These are phyloP conservation scores for Limnephilus auricula DNA, from an alignment of 2,888 invertebrate species.

Conservation along the genomic window DNA sequence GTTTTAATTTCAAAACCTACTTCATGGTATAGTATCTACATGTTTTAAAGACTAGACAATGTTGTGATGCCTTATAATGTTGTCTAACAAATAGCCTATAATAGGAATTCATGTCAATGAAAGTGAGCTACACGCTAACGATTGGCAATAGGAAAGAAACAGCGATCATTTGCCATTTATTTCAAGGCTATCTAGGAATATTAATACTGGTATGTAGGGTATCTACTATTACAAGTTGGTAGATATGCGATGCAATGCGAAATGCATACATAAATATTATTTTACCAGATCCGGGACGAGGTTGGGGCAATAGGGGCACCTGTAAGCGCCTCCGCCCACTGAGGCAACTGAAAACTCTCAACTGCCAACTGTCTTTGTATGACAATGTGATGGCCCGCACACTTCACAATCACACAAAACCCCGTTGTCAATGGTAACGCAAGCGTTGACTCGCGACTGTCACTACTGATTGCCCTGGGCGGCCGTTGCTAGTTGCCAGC, in stretches of 20 bases:
- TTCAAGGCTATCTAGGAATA: slow-evolving; percentile 2
- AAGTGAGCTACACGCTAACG: neutral
- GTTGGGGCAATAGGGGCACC: neutral
- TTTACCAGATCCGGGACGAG: neutral
- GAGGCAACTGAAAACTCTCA: no score
- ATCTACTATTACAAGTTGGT: neutral
- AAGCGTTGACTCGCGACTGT: no score
- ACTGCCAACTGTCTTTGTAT: no score
- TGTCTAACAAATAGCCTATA: neutral
- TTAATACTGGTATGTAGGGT: neutral
- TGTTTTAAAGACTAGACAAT: neutral
- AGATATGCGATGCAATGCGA: neutral
- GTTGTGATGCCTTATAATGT: neutral
- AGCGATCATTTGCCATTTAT: neutral
- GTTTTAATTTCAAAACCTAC: neutral
- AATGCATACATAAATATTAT: neutral
- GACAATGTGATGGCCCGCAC: no score
- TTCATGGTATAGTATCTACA: neutral
- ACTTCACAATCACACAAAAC: no score
- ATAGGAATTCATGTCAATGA: neutral
- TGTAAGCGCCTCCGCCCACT: no score
- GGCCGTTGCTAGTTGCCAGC: no score
- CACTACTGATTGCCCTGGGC: no score
- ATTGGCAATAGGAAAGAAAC: neutral
- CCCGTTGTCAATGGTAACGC: no score